Evolutionary conservation across 2,888 invertebrate genomes (phyloP).

Genomic region (Seira ritae): DNA sequence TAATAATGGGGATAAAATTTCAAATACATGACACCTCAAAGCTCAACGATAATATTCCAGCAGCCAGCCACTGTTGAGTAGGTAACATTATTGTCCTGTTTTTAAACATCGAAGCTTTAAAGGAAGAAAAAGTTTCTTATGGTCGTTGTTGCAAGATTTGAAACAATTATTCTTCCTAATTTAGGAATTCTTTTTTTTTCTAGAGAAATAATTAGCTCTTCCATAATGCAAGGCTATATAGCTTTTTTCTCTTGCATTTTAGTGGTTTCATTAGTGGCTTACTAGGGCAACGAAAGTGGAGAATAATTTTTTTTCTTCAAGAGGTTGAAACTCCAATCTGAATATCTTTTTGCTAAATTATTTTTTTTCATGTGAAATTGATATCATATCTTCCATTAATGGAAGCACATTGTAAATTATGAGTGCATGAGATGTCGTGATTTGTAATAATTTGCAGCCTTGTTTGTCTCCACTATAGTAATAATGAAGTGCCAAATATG

Average conservation of each 20-base stretch:
- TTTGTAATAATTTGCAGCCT: conserved; percentile 66
- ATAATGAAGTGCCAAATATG: conserved; percentile 63
- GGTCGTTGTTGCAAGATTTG: not conserved
- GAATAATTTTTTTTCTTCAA: not conserved
- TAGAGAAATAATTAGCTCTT: not conserved
- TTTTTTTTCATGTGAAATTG: conserved; percentile 48
- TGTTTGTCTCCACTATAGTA: conserved; percentile 62
- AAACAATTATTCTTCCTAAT: not conserved
- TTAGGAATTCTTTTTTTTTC: not conserved
- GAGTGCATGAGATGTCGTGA: conserved; percentile 65
- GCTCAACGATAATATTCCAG: not conserved
- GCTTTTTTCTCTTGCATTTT: not conserved
- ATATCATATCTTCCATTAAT: conserved; percentile 63
- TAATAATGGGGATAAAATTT: conserved; percentile 11
- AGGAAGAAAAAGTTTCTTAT: not conserved
- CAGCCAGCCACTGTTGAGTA: not conserved
- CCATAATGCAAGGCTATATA: not conserved
- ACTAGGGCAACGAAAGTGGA: not conserved
- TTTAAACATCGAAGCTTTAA: not conserved
- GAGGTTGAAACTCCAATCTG: not conserved
- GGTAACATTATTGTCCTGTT: not conserved
- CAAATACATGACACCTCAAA: not conserved
- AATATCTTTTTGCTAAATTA: not conserved
- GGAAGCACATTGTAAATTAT: conserved; percentile 58
- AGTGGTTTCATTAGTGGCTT: not conserved